Evolutionary conservation across 2,888 invertebrate genomes (phyloP).

Genomic region (Stegophylla sp.): DNA sequence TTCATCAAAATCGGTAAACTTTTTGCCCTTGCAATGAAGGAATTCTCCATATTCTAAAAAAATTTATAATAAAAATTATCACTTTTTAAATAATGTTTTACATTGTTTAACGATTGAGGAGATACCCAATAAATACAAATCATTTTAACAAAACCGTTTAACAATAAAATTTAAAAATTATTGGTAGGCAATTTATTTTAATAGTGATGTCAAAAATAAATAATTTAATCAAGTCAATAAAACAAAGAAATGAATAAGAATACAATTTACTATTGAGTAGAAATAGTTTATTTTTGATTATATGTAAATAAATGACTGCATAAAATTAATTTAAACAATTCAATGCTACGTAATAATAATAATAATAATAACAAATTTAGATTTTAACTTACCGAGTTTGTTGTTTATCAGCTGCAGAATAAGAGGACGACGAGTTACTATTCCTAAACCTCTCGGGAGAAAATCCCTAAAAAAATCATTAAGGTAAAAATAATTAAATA

Average conservation of each 20-base stretch:
- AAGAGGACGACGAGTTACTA: constrained; percentile 94
- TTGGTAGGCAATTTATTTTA: constrained; percentile 11
- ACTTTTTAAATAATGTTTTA: no score
- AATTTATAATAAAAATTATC: no score
- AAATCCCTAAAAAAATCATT: constrained; percentile 77
- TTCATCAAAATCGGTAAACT: constrained; percentile 93
- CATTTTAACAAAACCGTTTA: no score
- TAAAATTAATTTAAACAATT: no score
- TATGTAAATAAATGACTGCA: no score
- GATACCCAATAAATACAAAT: no score
- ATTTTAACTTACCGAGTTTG: constrained; percentile 73
- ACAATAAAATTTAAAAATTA: no score
- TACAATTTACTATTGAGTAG: constrained; percentile 15
- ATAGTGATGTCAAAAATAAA: constrained; percentile 24
- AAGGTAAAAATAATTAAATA: constrained; percentile 6
- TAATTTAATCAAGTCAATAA: constrained; percentile 12
- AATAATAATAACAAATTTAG: no score
- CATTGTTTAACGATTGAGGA: no score
- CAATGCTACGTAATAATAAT: neutral
- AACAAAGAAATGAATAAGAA: constrained; percentile 19
- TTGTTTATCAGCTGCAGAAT: constrained; percentile 89
- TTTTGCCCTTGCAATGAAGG: constrained; percentile 96
- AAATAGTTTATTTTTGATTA: constrained; percentile 4
- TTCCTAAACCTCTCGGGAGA: constrained; percentile 93
- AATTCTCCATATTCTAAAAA: constrained; percentile 94